Conservation (phyloP, 2,888 invertebrate species). For the Dorcus parallelipipedus region DNA sequence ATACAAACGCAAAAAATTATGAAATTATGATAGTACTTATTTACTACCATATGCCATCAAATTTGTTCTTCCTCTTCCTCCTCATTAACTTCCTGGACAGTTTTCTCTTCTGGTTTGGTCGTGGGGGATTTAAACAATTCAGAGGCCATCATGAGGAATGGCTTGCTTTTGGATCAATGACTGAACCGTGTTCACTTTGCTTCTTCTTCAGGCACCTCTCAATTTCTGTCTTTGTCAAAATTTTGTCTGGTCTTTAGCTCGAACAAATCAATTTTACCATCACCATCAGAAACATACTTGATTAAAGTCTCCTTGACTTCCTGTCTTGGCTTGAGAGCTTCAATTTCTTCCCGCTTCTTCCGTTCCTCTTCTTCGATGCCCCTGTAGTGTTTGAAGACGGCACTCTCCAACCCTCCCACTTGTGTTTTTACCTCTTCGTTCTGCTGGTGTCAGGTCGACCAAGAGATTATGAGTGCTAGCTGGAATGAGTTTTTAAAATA, state of each 20-base stretch:
- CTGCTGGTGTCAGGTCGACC: slow-evolving; percentile 39
- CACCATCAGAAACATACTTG: slow-evolving; percentile 76
- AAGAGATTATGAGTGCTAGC: no score
- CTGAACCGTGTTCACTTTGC: slow-evolving; percentile 66
- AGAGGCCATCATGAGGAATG: slow-evolving; percentile 71
- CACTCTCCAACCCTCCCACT: slow-evolving; percentile 70
- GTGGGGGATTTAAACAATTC: slow-evolving; percentile 63
- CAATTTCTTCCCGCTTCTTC: slow-evolving; percentile 57
- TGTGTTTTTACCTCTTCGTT: slow-evolving; percentile 69
- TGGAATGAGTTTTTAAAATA: no score
- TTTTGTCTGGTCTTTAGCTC: slow-evolving; percentile 69
- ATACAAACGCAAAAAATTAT: no score
- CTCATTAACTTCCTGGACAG: slow-evolving; percentile 26
- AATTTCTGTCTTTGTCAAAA: slow-evolving; percentile 89
- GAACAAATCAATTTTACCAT: slow-evolving; percentile 66
- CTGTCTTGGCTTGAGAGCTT: slow-evolving; percentile 54
- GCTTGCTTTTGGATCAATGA: slow-evolving; percentile 79
- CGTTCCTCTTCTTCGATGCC: slow-evolving; percentile 64
- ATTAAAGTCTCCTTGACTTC: slow-evolving; percentile 74
- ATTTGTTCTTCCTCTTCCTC: slow-evolving; percentile 24
- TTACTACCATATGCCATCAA: no score
- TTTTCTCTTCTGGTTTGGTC: slow-evolving; percentile 27
- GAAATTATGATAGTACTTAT: no score
- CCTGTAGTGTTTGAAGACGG: slow-evolving; percentile 73
- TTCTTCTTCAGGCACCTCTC: slow-evolving; percentile 84